These are phyloP conservation scores for Tiphia femorata DNA, from an alignment of 2,888 invertebrate species.

Conservation along the genomic window DNA sequence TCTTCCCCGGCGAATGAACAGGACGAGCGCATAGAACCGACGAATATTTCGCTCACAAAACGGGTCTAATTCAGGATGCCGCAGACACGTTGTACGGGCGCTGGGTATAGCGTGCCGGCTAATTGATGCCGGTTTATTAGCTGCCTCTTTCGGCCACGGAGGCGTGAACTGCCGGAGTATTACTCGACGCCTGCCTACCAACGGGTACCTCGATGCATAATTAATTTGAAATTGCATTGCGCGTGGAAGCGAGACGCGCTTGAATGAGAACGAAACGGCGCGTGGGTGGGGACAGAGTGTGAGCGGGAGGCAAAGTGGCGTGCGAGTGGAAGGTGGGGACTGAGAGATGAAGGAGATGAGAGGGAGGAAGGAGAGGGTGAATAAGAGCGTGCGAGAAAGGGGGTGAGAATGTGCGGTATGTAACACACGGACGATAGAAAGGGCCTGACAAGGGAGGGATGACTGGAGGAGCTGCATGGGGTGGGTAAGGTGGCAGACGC, in stretches of 20 bases:
- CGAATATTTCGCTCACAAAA: background rate
- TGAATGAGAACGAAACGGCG: too few relatives aligned
- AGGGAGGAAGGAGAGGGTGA: too few relatives aligned
- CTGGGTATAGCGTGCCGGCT: slow-evolving; percentile 57
- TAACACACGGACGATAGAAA: too few relatives aligned
- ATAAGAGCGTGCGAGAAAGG: too few relatives aligned
- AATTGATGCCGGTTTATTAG: slow-evolving; percentile 64
- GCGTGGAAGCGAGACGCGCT: slow-evolving; percentile 3
- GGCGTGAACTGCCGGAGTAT: slow-evolving; percentile 53
- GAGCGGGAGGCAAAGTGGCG: too few relatives aligned
- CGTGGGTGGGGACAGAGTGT: background rate
- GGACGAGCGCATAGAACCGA: slow-evolving; percentile 1
- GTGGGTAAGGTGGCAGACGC: too few relatives aligned
- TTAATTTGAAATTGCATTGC: slow-evolving; percentile 47
- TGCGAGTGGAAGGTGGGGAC: too few relatives aligned
- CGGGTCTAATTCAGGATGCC: slow-evolving; percentile 41
- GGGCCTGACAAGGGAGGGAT: slow-evolving; percentile 7
- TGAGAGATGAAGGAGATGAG: too few relatives aligned
- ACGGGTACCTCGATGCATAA: slow-evolving; percentile 42
- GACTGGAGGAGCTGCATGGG: slow-evolving; percentile 14
- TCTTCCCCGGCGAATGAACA: slow-evolving; percentile 18
- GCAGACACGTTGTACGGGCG: slow-evolving; percentile 34
- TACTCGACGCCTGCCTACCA: slow-evolving; percentile 52
- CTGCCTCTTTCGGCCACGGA: slow-evolving; percentile 58
- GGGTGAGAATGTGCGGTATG: too few relatives aligned